Conservation (phyloP, 1,140 invertebrate genomes). For the Calephelis nemesis region DNA sequence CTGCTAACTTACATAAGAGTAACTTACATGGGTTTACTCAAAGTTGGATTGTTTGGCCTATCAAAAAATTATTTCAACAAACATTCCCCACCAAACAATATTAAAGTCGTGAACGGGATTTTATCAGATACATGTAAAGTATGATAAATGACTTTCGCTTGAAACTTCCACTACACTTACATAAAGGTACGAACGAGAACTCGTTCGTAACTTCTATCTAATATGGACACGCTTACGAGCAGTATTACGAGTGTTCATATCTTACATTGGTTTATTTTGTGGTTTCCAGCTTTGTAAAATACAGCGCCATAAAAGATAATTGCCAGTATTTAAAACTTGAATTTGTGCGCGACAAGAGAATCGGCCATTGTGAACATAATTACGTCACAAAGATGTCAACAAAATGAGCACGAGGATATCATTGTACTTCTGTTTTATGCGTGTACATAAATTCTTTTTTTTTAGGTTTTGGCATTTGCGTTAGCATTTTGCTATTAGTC, state of each 20-base stretch:
- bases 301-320: constrained; percentile 10
- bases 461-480: no score
- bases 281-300: not conserved
- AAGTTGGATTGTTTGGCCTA: no score
- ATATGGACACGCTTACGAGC: constrained; percentile 10
- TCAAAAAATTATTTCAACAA: not conserved
- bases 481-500: no score
- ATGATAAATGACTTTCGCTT: constrained; percentile 14
- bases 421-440: no score
- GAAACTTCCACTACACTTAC: constrained; percentile 10
- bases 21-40: no score
- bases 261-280: constrained; percentile 13
- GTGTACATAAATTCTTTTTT: no score
- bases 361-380: constrained; percentile 1
- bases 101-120: not conserved
- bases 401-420: not conserved
- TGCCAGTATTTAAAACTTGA: constrained; percentile 9
- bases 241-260: constrained; percentile 2
- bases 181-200: constrained; percentile 4
- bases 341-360: constrained; percentile 8
- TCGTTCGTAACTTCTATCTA: constrained; percentile 15
- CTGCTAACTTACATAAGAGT: no score
- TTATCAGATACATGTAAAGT: constrained; percentile 14
- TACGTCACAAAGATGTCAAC: not conserved
- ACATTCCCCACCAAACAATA: not conserved